Base-by-base conservation (phyloP, 2,888 invertebrate genomes). In the Eupeodes latifasciatus region DNA sequence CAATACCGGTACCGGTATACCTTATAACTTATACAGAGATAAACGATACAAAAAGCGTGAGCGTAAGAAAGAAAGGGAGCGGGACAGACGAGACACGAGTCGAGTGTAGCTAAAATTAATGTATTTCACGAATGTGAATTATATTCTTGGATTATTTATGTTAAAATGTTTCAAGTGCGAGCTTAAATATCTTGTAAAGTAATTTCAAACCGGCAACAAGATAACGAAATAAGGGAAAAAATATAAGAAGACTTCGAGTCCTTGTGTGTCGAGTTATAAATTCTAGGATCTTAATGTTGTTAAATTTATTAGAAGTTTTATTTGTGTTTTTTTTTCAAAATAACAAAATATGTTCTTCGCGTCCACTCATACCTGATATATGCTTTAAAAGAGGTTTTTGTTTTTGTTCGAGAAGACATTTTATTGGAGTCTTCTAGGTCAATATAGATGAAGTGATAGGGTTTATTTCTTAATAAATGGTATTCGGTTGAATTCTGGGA, bases 101-200 rank as follows among this genome's bases (percentile, higher is more conserved):
- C 40, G 62, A 44, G 40, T 66, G 27, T 10, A 47, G 47, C 49
- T 47, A 61, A 69, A 81, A 86, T 86, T 82, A 82, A 82, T 86
- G 78, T 78, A 51, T 81, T 78, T 49, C 81, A 81, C 61, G 75
- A 80, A 85, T 69, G 75, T 75, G 78, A 72, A 69, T 78, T 78
- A 77, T 81, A 74, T 78, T 79, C 62, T 44, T 53, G 78, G 78
- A 82, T 82, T 82, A 82, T 82, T 86, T 82, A 82, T 86, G 86
- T 78, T 76, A 81, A 81, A 72, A 81, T 71, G 57, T 49, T 81
- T 66, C 64, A 69, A 61, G 57, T 53, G 72, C 44, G 36, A 57
- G 44, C 72, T 47, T 34, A 55, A 66, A 71, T 72, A 55, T 69
- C 80, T 64, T 80, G 62, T 64, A 55, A 72, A 74, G 80, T 66